Evolutionary conservation across 2,888 invertebrate genomes (phyloP).

Genomic region (Drosophila atroscutellata): DNA sequence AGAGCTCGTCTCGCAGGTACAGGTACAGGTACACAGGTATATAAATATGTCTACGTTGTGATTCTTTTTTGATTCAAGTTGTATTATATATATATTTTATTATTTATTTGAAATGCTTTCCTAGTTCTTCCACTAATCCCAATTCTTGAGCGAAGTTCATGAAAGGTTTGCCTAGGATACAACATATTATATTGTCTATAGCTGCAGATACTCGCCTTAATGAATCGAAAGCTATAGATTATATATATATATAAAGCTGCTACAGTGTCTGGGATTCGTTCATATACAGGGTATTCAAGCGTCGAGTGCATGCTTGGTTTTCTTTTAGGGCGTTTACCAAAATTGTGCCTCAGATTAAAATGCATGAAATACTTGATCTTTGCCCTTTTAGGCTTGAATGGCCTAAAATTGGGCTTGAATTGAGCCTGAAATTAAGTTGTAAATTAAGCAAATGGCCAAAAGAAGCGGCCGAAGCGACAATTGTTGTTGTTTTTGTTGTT

Average conservation of each 20-base stretch:
- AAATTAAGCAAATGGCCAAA: slow-evolving; percentile 67
- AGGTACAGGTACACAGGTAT: neutral
- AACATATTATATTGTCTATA: neutral
- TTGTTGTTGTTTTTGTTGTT: slow-evolving; percentile 9
- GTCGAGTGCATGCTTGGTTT: neutral
- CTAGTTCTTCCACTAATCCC: neutral
- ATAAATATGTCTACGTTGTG: neutral
- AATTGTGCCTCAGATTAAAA: slow-evolving; percentile 57
- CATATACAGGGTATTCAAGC: slow-evolving; percentile 10
- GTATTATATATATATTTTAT: neutral
- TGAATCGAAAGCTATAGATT: no score
- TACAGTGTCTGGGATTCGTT: neutral
- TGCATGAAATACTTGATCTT: slow-evolving; percentile 40
- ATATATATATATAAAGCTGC: no score
- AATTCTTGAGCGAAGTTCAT: neutral
- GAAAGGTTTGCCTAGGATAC: neutral
- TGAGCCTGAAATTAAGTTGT: slow-evolving; percentile 73
- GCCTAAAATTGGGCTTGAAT: no score
- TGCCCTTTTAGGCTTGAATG: slow-evolving; percentile 13
- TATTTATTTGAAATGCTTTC: no score
- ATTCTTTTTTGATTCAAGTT: neutral
- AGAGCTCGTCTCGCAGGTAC: neutral
- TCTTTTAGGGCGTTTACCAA: slow-evolving; percentile 34
- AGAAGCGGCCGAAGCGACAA: slow-evolving; percentile 15
- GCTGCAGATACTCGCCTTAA: neutral